These are phyloP conservation scores for Hedya salicella DNA, from an alignment of 2,888 invertebrate genomes.

Conservation along the genomic window DNA sequence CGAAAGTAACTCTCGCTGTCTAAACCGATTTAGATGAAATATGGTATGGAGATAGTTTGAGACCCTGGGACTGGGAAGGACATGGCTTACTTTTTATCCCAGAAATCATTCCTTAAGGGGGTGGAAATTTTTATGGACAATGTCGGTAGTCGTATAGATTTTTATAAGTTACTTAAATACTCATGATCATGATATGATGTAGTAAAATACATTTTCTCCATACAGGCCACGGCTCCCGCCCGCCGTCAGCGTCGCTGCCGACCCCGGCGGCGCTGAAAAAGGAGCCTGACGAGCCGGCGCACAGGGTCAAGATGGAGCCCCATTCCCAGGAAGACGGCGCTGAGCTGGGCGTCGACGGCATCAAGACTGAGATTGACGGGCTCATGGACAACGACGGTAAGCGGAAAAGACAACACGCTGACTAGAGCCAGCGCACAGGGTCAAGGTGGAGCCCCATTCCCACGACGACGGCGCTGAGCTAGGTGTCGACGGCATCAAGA, in stretches of 20 bases:
- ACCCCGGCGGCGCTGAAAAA: conserved; percentile 82
- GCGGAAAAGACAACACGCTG: no score
- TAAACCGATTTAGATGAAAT: no score
- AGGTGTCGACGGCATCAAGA: conserved; percentile 82
- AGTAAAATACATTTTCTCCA: no score
- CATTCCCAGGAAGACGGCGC: conserved; percentile 75
- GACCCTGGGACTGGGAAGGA: no score
- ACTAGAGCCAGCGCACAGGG: conserved; percentile 76
- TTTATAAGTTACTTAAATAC: no score
- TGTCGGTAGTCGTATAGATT: no score
- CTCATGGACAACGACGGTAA: conserved; percentile 82
- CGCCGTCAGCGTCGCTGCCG: conserved; percentile 80
- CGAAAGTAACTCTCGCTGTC: no score
- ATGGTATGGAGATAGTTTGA: no score
- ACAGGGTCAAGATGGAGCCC: conserved; percentile 80
- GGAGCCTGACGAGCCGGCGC: conserved; percentile 76
- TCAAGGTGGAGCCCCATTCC: conserved; percentile 80
- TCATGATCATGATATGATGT: no score
- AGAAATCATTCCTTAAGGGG: no score
- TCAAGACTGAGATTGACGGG: conserved; percentile 83
- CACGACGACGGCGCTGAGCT: conserved; percentile 73
- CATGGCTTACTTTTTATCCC: no score
- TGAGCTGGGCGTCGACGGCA: conserved; percentile 77
- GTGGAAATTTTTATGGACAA: no score
- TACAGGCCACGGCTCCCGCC: conserved; percentile 81